These are phyloP conservation scores for Mus spicilegus DNA, from an alignment of 2,113 vertebrate genomes.

Conservation along the genomic window DNA sequence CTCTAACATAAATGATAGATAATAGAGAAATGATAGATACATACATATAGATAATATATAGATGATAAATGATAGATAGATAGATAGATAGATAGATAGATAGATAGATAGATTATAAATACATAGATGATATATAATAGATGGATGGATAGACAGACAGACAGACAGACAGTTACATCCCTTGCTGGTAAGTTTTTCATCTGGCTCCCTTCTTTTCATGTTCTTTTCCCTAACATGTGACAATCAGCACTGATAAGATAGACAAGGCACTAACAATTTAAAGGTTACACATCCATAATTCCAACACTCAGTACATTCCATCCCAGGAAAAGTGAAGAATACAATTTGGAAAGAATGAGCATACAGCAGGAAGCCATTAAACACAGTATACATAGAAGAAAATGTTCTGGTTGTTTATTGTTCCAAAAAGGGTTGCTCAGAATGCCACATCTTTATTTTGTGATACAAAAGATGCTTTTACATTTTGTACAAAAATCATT, in stretches of 20 bases:
- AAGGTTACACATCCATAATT: not conserved
- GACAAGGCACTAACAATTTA: not conserved
- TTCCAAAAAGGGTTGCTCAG: not conserved
- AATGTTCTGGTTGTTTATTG: not conserved
- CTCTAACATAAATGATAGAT: not conserved
- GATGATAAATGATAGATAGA: not conserved
- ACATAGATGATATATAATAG: not conserved
- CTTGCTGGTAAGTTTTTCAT: not conserved
- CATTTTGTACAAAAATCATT: slow-evolving; percentile 21
- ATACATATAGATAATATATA: not conserved
- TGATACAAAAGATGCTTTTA: slow-evolving; percentile 33
- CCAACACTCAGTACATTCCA: not conserved
- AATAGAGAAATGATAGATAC: not conserved
- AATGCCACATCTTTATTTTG: slow-evolving; percentile 23
- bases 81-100: not conserved
- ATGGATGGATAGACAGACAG: not conserved
- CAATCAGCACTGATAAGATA: not conserved
- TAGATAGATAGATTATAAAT: not conserved
- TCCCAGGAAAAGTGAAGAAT: not conserved
- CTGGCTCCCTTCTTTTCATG: not conserved
- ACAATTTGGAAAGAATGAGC: slow-evolving; percentile 17
- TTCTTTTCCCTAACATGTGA: not conserved
- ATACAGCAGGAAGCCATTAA: not conserved
- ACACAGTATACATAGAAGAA: not conserved
- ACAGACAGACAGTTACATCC: not conserved